Percentiles rank a stretch among this genome's conserved stretches.
Conservation (phyloP, 2,113 vertebrate species). For the Crotalus horridus region DNA sequence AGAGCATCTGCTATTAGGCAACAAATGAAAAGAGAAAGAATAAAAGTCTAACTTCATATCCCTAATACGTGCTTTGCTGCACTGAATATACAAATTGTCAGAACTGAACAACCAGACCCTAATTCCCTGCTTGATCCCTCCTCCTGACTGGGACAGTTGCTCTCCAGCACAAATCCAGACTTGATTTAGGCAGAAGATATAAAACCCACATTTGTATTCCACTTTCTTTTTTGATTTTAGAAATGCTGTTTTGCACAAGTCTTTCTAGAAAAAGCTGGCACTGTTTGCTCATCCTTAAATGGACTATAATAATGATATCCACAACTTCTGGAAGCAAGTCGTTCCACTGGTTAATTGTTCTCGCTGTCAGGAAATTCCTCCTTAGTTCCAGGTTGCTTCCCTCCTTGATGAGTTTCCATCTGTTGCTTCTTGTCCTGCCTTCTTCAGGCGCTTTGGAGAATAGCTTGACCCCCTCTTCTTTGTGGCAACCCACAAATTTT, state of each 20-base stretch:
- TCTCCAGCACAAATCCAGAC: neutral
- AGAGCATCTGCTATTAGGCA: neutral
- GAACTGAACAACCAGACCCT: too few relatives aligned
- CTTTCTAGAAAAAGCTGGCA: neutral
- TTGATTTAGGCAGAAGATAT: neutral
- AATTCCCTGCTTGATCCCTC: too few relatives aligned
- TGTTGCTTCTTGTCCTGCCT: too few relatives aligned
- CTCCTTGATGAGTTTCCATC: too few relatives aligned
- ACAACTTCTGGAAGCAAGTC: too few relatives aligned
- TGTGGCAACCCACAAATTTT: too few relatives aligned
- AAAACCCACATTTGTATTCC: neutral
- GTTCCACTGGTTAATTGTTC: too few relatives aligned
- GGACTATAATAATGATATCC: neutral
- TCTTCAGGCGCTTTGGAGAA: too few relatives aligned
- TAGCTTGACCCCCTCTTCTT: too few relatives aligned
- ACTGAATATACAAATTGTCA: neutral
- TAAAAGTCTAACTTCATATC: neutral
- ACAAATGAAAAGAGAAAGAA: neutral
- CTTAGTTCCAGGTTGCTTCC: too few relatives aligned
- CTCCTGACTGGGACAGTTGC: too few relatives aligned
- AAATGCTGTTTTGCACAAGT: neutral
- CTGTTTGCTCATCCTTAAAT: neutral
- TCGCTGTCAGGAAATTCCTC: too few relatives aligned
- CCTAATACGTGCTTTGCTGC: neutral
- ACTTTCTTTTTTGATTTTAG: neutral